Conservation (phyloP, 64 coral and sea anemone species). For the Acropora tenuis region DNA sequence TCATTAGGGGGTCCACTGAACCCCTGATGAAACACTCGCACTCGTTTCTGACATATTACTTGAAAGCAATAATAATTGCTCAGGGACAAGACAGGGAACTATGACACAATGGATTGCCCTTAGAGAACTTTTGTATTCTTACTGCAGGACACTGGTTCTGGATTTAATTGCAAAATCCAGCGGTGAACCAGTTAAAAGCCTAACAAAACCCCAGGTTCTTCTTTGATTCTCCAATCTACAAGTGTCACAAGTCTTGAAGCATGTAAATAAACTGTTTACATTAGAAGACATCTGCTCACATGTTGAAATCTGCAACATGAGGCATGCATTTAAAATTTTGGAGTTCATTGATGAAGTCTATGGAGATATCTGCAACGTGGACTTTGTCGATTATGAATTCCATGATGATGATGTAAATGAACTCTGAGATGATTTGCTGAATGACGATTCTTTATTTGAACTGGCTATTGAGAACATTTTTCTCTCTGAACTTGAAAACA, state of each 20-base stretch:
- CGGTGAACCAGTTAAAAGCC: slow-evolving; percentile 21
- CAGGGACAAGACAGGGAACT: slow-evolving; percentile 6
- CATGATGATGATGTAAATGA: slow-evolving; percentile 18
- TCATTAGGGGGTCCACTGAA: too few species aligned
- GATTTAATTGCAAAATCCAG: slow-evolving; percentile 22
- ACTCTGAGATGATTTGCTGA: slow-evolving; percentile 4
- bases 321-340: slow-evolving; percentile 15
- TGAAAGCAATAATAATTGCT: not conserved
- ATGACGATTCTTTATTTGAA: slow-evolving; percentile 16
- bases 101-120: not conserved
- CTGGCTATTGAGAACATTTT: not conserved
- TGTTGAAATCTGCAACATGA: slow-evolving; percentile 43
- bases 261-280: slow-evolving; percentile 42
- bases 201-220: slow-evolving; percentile 14
- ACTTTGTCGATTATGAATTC: not conserved
- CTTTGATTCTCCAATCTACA: slow-evolving; percentile 12
- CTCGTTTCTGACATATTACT: too few species aligned
- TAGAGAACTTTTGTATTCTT: not conserved
- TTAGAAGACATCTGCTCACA: not conserved
- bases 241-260: slow-evolving; percentile 11
- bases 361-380: slow-evolving; percentile 1
- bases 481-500: slow-evolving; percentile 1
- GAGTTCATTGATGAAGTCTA: slow-evolving; percentile 9
- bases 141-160: not conserved
- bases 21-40: too few species aligned